Evolutionary conservation across 2,888 invertebrate species (phyloP).

Genomic region (Melanargia galathea): DNA sequence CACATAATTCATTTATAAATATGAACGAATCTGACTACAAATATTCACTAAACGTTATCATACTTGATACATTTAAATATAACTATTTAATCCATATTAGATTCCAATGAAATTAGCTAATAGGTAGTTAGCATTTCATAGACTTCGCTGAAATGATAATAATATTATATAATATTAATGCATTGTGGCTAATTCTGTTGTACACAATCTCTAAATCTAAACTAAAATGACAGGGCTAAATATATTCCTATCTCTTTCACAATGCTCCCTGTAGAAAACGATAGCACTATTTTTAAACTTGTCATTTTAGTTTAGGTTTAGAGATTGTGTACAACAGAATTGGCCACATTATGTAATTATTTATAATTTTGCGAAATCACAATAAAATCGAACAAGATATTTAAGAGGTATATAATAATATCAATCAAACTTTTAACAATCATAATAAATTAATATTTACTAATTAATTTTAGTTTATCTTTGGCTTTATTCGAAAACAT

Average conservation of each 20-base stretch:
- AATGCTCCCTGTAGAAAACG: too few species aligned
- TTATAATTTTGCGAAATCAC: constrained; percentile 4
- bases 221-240: too few species aligned
- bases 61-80: too few species aligned
- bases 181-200: too few species aligned
- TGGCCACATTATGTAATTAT: neutral
- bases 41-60: neutral
- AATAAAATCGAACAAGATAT: neutral
- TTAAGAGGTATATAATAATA: constrained; percentile 9
- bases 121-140: neutral
- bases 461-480: constrained; percentile 56
- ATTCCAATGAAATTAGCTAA: too few species aligned
- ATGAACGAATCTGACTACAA: neutral
- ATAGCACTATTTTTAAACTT: too few species aligned
- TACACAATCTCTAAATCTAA: too few species aligned
- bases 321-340: too few species aligned
- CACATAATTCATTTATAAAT: neutral
- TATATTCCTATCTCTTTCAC: too few species aligned
- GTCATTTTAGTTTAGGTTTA: too few species aligned
- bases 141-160: neutral
- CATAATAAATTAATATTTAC: constrained; percentile 19
- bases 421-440: constrained; percentile 11
- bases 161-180: too few species aligned
- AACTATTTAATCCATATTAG: too few species aligned
- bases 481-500: constrained; percentile 87